Percentiles rank a stretch among this genome's conserved stretches.
Conservation (phyloP, 1,140 invertebrate genomes). For the Maconellicoccus hirsutus region DNA sequence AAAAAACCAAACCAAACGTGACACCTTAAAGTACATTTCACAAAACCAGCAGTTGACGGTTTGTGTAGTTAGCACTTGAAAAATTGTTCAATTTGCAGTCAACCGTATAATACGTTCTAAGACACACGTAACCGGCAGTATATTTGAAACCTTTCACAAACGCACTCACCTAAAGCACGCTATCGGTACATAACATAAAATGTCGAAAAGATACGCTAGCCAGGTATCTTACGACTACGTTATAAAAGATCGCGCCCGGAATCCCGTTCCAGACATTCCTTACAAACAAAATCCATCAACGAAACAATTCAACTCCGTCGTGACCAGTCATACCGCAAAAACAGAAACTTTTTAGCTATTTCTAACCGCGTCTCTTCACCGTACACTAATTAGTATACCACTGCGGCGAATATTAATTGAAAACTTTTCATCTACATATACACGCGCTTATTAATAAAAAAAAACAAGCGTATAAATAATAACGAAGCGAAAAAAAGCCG, state of each 20-base stretch:
- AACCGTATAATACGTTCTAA: too few relatives aligned
- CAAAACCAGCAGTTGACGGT: too few relatives aligned
- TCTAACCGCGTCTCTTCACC: neutral
- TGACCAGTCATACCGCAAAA: neutral
- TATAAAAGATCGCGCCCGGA: neutral
- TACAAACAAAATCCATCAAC: constrained; percentile 9
- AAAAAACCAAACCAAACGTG: too few relatives aligned
- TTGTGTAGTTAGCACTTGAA: too few relatives aligned
- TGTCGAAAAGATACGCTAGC: neutral
- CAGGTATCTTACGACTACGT: neutral
- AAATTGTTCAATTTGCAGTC: too few relatives aligned
- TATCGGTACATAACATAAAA: too few relatives aligned
- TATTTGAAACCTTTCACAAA: too few relatives aligned
- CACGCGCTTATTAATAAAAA: too few relatives aligned
- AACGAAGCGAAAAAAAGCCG: neutral
- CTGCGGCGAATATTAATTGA: neutral
- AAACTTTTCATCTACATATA: neutral
- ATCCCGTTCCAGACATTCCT: neutral
- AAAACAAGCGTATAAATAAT: neutral
- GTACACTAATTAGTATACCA: neutral
- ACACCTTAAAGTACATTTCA: too few relatives aligned
- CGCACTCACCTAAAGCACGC: too few relatives aligned
- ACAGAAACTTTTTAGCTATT: too few relatives aligned
- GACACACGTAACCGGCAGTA: too few relatives aligned
- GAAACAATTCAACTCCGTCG: neutral